Conservation (phyloP, 2,888 invertebrate genomes). For the Nomada ferruginata region DNA sequence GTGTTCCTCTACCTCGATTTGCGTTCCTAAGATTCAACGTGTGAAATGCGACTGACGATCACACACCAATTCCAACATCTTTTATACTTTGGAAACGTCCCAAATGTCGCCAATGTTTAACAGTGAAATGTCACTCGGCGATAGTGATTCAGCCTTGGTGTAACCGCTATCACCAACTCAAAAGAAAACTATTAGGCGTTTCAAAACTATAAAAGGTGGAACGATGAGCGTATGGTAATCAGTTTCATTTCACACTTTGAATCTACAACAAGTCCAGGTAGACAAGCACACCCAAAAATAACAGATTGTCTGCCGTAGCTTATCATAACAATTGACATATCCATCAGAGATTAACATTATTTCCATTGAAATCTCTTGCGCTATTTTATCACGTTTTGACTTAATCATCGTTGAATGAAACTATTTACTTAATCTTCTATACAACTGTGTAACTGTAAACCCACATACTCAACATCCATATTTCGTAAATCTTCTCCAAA, state of each 20-base stretch:
- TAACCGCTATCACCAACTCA: conserved; percentile 76
- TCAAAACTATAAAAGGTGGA: conserved; percentile 74
- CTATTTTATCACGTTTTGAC: neutral
- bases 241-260: conserved; percentile 61
- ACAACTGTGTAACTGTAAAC: too few species aligned
- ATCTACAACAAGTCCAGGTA: conserved; percentile 42
- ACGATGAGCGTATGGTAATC: conserved; percentile 55
- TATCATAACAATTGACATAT: neutral
- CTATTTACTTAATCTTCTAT: neutral
- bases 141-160: conserved; percentile 72
- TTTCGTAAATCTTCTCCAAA: too few species aligned
- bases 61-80: conserved; percentile 60
- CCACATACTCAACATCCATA: too few species aligned
- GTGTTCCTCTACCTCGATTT: conserved; percentile 15
- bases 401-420: conserved; percentile 1
- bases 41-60: conserved; percentile 66
- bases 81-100: conserved; percentile 72
- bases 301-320: neutral
- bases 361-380: too few species aligned
- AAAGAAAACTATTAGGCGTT: conserved; percentile 63
- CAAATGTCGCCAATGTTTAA: conserved; percentile 66
- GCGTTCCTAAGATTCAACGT: conserved; percentile 53
- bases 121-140: conserved; percentile 74
- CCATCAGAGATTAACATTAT: neutral
- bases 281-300: neutral